Evolutionary conservation across 2,113 vertebrate species (phyloP), one percentile per base, ranked within the genome.

Genomic region (Pollachius pollachius): DNA sequence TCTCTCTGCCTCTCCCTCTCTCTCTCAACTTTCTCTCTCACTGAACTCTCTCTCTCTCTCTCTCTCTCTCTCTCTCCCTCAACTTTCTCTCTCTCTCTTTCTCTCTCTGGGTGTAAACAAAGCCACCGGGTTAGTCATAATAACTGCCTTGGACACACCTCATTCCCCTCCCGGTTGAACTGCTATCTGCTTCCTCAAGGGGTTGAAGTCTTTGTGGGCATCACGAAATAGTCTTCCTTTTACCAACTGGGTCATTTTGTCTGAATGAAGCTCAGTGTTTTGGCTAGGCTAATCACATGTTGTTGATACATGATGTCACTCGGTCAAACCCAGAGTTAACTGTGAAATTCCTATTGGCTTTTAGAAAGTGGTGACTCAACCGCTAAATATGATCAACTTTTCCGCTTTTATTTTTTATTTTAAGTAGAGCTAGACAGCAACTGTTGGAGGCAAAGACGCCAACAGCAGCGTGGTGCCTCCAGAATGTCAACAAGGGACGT

Each of bases 171-270:
- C 4, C 15, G 7, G 71, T 76, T 70, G 15, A 34, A 3, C 18
- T 48, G 52, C 71, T 81, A 87, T 86, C 86, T 72, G 58, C 23
- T 64, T 6, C 57, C 67, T 82, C 78, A 79, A 68, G 25, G 85
- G 80, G 75, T 69, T 12, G 79, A 80, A 68, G 41, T 75, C 70
- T 19, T 23, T 30, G 52, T 12, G 27, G 1, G 11, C 73, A 62
- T 21, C 23, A 11, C 62, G 73, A 1, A 64, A 70, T 23, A 48
- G 8, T 48, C 41, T 0, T 23, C 15, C 12, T 23, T 52, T 77
- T 72, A 62, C 30, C 69, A 76, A 76, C 21, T 0, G 25, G 25
- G 59, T 5, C n/a, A 57, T n/a, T n/a, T 15, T 48, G 41, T 9
- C 30, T 48, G 6, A 48, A 1, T 8, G 11, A 5, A 61, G 25